phyloP scores from a whole-genome alignment of 1,140 invertebrate species.

The Pseudobourletiella spinata region DNA sequence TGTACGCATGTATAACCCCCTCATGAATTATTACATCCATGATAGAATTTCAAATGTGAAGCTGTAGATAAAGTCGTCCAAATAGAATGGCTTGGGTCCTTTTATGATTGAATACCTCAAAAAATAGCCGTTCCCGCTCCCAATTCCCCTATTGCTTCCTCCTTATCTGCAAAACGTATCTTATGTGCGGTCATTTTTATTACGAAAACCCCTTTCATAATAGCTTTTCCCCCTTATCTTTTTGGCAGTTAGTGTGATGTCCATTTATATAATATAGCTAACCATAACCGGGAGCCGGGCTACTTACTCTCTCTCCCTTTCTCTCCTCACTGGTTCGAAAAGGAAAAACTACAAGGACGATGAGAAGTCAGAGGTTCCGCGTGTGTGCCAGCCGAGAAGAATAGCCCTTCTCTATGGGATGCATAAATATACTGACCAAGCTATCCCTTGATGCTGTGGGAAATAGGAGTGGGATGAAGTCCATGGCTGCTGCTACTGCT shows the following conservation, averaged over 20 bases:
- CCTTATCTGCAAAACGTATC: constrained; percentile 20
- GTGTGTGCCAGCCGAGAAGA: too few species aligned
- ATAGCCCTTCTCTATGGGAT: too few species aligned
- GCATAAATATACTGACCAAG: too few species aligned
- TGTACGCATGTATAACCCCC: constrained; percentile 5
- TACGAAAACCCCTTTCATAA: constrained; percentile 33
- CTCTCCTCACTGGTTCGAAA: not conserved
- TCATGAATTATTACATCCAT: constrained; percentile 35
- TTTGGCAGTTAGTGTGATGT: constrained; percentile 37
- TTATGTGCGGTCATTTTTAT: constrained; percentile 35
- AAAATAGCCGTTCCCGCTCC: constrained; percentile 26
- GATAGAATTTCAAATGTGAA: constrained; percentile 37
- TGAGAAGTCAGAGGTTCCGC: too few species aligned
- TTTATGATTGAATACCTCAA: constrained; percentile 35
- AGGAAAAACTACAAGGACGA: not conserved
- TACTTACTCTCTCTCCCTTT: too few species aligned
- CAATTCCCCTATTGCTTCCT: constrained; percentile 23
- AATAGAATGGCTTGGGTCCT: constrained; percentile 25
- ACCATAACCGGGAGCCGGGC: too few species aligned
- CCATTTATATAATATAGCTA: constrained; percentile 24
- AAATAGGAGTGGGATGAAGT: too few species aligned
- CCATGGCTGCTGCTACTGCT: too few species aligned
- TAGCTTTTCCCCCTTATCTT: constrained; percentile 33
- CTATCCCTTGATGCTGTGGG: too few species aligned
- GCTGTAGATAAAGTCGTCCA: constrained; percentile 30